Evolutionary conservation across 2,113 vertebrate species (phyloP), one percentile per base, ranked within the genome.

Genomic region (Seriola dumerili): DNA sequence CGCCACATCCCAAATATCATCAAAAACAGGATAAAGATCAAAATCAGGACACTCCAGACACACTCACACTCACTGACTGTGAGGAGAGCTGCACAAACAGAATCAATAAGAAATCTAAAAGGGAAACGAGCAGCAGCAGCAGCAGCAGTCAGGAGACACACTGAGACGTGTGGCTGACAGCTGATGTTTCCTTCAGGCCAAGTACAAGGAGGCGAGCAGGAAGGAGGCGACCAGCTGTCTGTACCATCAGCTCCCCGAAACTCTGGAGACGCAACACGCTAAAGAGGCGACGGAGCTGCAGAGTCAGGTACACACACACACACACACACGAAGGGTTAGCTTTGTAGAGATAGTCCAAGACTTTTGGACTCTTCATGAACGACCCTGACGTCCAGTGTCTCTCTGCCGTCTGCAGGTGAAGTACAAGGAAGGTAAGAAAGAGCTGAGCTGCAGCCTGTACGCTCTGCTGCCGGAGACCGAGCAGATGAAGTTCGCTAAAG

Each of bases 161-260:
- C 40, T 9, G 40, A 10, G 8, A 42, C 10, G 40, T 42, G 34
- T 36, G 8, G 11, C 44, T 95, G 96, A 92, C 65, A 34, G 52
- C 13, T 32, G 38, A n/a, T 58, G 64, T 55, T 3, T 69, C 8
- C 59, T 66, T 29, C 44, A 94, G 93, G 79, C 90, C 42, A 97
- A 95, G 78, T 99, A 99, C 86, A 97, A 96, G 93, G 96, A 95
- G 78, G 94, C 81, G 19, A 90, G 91, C 74, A 94, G 68, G 79
- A 91, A 80, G 83, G 85, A 90, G 48, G 76, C 75, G 13, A 76
- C 34, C 69, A 44, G 46, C 69, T 80, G 82, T 50, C 66, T 89
- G 71, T 94, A 89, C 79, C 88, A 89, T 52, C 88, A 59, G 59
- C 77, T 94, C 0, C 73, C 92, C 0, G 75, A 91, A 13, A 93